Base-by-base conservation (phyloP, 2,888 invertebrate genomes). In the Aelia acuminata region DNA sequence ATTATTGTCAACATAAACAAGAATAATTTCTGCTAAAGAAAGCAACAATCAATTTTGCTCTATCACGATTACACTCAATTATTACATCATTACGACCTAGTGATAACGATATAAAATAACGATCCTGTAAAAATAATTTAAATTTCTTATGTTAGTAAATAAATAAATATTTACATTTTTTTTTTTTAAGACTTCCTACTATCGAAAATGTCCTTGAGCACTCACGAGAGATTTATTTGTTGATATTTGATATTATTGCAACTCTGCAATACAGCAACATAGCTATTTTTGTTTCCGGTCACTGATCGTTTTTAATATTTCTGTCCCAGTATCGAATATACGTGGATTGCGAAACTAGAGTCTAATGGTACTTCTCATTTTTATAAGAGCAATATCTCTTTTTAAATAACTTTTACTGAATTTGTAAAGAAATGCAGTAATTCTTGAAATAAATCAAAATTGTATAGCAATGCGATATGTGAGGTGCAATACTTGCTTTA, bases 171-270 rank as follows among this genome's bases (percentile, higher is more conserved):
- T 13, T 13, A 13, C 26, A 26, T 26, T 53, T 31, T 3, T 31
- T 13, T 26, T 26, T 31, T 13, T 15, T 31, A 31, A 31, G 26
- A 63, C 13, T 63, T 63, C 26, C 63, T 63, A 31, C 31, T 63
- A 63, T 20, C 8, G n/a, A 53, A 8, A 63, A 31, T 5, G 31
- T 63, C 63, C 63, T 63, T 63, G 26, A 63, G 31, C 11, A 63
- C n/a, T 63, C 26, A 63, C 22, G 13, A 13, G 26, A 63, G 13
- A 63, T 63, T 63, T 63, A 31, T 63, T 63, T 63, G 63, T 31
- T 63, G 63, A 63, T 63, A 10, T 63, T 63, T 31, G 26, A 63
- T 63, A 63, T 63, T 63, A 63, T 63, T 63, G 63, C 26, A 63
- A 63, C 63, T 26, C 63, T 63, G 63, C 63, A 31, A 63, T 31